Conservation (phyloP, 2,113 vertebrate species). For the Tetraodon nigroviridis region DNA sequence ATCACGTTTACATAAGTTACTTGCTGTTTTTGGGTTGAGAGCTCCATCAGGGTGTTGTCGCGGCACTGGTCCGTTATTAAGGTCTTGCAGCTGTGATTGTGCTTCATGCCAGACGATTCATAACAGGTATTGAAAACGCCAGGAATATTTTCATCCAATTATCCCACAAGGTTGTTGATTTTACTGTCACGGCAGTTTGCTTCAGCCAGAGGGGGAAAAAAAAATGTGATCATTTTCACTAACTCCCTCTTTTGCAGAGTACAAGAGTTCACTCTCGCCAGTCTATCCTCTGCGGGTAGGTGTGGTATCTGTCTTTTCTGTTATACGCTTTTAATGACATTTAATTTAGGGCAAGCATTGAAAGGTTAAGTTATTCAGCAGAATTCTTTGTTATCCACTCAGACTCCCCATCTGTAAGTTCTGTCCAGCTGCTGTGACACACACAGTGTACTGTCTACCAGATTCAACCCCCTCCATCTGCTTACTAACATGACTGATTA, state of each 20-base stretch:
- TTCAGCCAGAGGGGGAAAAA: slow-evolving; percentile 8
- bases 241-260: neutral
- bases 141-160: slow-evolving; percentile 24
- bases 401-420: neutral
- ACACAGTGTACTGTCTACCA: too few species aligned
- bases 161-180: neutral
- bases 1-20: slow-evolving; percentile 57
- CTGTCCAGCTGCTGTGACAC: too few species aligned
- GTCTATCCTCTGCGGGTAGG: neutral
- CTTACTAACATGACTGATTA: too few species aligned
- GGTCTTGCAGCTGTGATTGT: slow-evolving; percentile 22
- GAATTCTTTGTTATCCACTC: neutral
- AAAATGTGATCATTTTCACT: slow-evolving; percentile 5
- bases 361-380: neutral
- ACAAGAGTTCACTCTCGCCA: neutral
- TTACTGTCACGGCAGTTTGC: slow-evolving; percentile 15
- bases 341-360: neutral
- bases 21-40: slow-evolving; percentile 40
- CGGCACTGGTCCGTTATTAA: slow-evolving; percentile 9
- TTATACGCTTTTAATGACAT: neutral
- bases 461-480: too few species aligned
- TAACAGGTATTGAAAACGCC: slow-evolving; percentile 22
- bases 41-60: slow-evolving; percentile 25
- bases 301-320: neutral
- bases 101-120: slow-evolving; percentile 28